Percentiles rank a stretch among this genome's conserved stretches.
Evolutionary conservation across 2,113 vertebrate species (phyloP).

Genomic region (Chrysochloris asiatica): DNA sequence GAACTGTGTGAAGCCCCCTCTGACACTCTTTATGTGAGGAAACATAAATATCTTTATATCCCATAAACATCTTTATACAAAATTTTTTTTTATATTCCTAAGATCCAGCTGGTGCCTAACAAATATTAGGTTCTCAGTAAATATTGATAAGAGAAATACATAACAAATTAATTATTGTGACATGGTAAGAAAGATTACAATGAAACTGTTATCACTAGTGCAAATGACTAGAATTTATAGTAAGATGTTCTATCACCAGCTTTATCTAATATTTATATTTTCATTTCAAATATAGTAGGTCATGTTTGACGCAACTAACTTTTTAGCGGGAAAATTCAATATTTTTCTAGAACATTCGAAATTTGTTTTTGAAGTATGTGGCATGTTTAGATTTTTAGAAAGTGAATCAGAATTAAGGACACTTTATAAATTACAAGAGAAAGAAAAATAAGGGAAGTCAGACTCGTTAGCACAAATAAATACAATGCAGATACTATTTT

Average conservation of each 20-base stretch:
- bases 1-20: too few species aligned
- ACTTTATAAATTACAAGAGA: slow-evolving; percentile 14
- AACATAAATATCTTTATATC: not conserved
- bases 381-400: not conserved
- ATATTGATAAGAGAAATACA: not conserved
- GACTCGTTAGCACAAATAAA: not conserved
- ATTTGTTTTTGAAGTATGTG: not conserved
- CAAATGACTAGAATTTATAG: not conserved
- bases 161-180: not conserved
- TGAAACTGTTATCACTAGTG: not conserved
- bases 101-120: not conserved
- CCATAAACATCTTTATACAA: not conserved
- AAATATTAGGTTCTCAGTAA: not conserved
- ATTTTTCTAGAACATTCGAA: not conserved
- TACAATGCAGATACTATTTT: not conserved
- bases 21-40: not conserved
- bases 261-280: not conserved
- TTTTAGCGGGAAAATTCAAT: not conserved
- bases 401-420: not conserved
- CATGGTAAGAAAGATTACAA: not conserved
- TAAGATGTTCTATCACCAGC: not conserved
- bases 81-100: too few species aligned
- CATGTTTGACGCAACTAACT: not conserved
- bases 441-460: not conserved
- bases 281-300: not conserved